phyloP scores from a whole-genome alignment of 2,888 invertebrate species.

The Ecliptopera silaceata region DNA sequence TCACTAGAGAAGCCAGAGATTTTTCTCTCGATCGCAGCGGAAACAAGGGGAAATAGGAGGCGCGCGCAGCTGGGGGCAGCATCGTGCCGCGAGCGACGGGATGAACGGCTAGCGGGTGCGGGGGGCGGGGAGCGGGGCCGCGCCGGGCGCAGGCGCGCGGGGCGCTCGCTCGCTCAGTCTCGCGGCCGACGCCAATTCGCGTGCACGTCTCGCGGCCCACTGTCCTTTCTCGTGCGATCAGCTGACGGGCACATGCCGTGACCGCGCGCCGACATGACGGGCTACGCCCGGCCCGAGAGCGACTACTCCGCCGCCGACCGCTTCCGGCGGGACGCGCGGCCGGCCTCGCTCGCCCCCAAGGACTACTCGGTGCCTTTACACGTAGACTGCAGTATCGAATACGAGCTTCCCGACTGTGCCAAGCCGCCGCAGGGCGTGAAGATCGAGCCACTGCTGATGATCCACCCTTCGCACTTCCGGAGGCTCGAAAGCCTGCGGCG shows the following conservation, averaged over 20 bases:
- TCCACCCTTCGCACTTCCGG: slow-evolving; percentile 94
- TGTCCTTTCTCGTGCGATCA: slow-evolving; percentile 55
- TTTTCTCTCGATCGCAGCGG: slow-evolving; percentile 13
- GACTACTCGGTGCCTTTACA: slow-evolving; percentile 94
- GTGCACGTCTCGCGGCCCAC: slow-evolving; percentile 63
- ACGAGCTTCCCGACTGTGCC: slow-evolving; percentile 94
- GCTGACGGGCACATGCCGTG: slow-evolving; percentile 80
- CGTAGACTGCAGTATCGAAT: slow-evolving; percentile 96
- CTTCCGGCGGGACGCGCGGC: slow-evolving; percentile 74
- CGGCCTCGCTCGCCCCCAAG: slow-evolving; percentile 84
- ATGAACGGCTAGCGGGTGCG: slow-evolving; percentile 42
- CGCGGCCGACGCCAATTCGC: slow-evolving; percentile 60
- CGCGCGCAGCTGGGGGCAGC: slow-evolving; percentile 43
- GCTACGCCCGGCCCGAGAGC: slow-evolving; percentile 79
- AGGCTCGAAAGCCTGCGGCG: slow-evolving; percentile 92
- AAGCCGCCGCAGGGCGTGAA: slow-evolving; percentile 93
- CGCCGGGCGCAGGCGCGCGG: slow-evolving; percentile 43
- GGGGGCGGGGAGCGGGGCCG: slow-evolving; percentile 41
- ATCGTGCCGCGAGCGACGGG: slow-evolving; percentile 38
- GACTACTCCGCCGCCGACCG: slow-evolving; percentile 77
- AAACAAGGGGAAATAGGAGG: slow-evolving; percentile 28
- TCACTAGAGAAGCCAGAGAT: slow-evolving; percentile 2
- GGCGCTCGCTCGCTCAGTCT: slow-evolving; percentile 61
- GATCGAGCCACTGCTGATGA: slow-evolving; percentile 93
- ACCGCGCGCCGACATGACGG: slow-evolving; percentile 77